Evolutionary conservation across 2,888 invertebrate genomes (phyloP).

Genomic region (Halictus ligatus): DNA sequence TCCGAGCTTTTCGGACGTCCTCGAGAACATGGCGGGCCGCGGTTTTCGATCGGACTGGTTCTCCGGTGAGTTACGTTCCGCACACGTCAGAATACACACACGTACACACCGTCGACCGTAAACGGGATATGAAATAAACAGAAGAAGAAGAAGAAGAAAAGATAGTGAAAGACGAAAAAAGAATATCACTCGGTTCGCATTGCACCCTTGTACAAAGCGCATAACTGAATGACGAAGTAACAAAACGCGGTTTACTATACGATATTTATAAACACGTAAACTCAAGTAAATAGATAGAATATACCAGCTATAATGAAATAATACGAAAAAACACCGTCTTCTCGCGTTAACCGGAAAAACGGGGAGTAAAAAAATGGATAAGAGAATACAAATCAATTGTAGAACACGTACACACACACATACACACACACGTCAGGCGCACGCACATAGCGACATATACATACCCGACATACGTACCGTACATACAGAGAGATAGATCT

Average conservation of each 20-base stretch:
- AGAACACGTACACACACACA: conserved; percentile 30
- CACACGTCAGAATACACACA: conserved; percentile 49
- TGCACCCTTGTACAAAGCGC: conserved; percentile 79
- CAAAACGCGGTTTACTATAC: conserved; percentile 75
- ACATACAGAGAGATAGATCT: background rate
- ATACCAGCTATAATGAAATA: conserved; percentile 77
- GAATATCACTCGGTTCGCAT: conserved; percentile 77
- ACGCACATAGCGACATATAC: conserved; percentile 5
- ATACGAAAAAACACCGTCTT: conserved; percentile 71
- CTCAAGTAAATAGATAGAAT: conserved; percentile 79
- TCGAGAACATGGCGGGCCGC: background rate
- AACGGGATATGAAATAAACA: background rate
- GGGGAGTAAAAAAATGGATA: background rate
- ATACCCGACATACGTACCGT: background rate
- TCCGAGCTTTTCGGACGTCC: background rate
- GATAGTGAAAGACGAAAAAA: background rate
- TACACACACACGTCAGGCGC: conserved; percentile 14
- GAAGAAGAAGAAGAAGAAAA: background rate
- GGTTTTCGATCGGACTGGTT: conserved; percentile 12
- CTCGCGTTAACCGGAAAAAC: conserved; percentile 41
- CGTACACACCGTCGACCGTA: conserved; percentile 40
- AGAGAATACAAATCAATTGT: background rate
- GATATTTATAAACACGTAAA: conserved; percentile 79
- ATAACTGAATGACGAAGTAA: conserved; percentile 76
- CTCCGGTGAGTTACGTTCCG: conserved; percentile 47